Evolutionary conservation across 2,888 invertebrate genomes (phyloP).

Genomic region (Catocala fraxini): DNA sequence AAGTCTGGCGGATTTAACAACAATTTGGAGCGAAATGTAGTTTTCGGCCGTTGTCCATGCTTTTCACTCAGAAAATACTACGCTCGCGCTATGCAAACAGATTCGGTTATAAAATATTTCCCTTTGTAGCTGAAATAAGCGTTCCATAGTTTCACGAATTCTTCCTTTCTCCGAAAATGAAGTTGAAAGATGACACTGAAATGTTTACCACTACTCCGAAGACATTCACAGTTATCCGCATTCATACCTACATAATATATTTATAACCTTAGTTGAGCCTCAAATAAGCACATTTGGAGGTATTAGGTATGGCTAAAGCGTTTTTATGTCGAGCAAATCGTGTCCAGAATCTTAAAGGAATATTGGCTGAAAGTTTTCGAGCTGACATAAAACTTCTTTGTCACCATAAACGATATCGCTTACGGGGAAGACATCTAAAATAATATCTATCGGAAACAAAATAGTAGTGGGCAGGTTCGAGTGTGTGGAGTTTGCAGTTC

Average conservation of each 20-base stretch:
- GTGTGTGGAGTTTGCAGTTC: neutral
- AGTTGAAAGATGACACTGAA: slow-evolving; percentile 11
- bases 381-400: slow-evolving; percentile 59
- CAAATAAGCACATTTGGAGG: slow-evolving; percentile 67
- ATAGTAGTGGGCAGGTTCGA: slow-evolving; percentile 22
- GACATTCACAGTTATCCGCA: slow-evolving; percentile 20
- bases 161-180: neutral
- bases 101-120: too few species aligned
- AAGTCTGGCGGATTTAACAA: too few species aligned
- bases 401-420: slow-evolving; percentile 52
- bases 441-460: slow-evolving; percentile 52
- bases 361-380: slow-evolving; percentile 62
- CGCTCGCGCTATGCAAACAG: too few species aligned
- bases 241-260: slow-evolving; percentile 50
- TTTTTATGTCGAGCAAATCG: slow-evolving; percentile 69
- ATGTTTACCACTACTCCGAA: slow-evolving; percentile 22
- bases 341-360: slow-evolving; percentile 63
- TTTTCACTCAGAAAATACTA: too few species aligned
- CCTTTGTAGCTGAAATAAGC: neutral
- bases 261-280: slow-evolving; percentile 51
- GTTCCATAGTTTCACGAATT: too few species aligned
- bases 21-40: too few species aligned
- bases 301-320: slow-evolving; percentile 61
- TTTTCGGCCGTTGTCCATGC: too few species aligned
- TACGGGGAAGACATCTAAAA: slow-evolving; percentile 56